phyloP scores from a whole-genome alignment of 2,113 vertebrate species.

The Psephotus haematonotus region DNA sequence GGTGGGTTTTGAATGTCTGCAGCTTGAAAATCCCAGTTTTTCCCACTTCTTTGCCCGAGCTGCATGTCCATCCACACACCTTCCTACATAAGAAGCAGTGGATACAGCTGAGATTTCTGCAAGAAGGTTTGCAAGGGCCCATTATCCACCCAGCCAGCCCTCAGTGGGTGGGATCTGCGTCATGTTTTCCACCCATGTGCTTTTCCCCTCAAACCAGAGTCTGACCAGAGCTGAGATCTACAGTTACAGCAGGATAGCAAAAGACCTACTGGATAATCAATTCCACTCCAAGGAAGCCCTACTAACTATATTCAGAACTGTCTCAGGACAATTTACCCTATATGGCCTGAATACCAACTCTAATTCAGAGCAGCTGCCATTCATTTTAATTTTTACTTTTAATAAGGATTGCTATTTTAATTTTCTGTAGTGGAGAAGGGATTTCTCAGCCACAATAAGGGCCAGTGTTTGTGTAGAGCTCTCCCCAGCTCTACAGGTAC shows the following conservation, averaged over 20 bases:
- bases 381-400: background rate
- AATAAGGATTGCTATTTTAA: background rate
- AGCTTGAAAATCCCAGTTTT: background rate
- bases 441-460: background rate
- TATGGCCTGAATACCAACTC: background rate
- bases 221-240: background rate
- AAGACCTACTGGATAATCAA: background rate
- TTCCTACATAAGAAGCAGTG: accelerated
- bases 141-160: background rate
- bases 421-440: background rate
- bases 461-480: background rate
- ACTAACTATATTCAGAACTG: background rate
- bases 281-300: background rate
- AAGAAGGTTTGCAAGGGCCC: background rate
- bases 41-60: background rate
- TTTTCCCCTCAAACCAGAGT: accelerated
- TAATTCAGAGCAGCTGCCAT: background rate
- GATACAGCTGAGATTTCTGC: background rate
- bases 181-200: accelerated
- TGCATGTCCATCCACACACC: accelerated
- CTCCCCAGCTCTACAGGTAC: background rate
- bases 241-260: background rate
- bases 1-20: background rate
- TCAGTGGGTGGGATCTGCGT: background rate
- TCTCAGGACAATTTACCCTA: background rate